These are phyloP conservation scores for Oxyruncus cristatus DNA, from an alignment of 2,113 vertebrate genomes.

Conservation along the genomic window DNA sequence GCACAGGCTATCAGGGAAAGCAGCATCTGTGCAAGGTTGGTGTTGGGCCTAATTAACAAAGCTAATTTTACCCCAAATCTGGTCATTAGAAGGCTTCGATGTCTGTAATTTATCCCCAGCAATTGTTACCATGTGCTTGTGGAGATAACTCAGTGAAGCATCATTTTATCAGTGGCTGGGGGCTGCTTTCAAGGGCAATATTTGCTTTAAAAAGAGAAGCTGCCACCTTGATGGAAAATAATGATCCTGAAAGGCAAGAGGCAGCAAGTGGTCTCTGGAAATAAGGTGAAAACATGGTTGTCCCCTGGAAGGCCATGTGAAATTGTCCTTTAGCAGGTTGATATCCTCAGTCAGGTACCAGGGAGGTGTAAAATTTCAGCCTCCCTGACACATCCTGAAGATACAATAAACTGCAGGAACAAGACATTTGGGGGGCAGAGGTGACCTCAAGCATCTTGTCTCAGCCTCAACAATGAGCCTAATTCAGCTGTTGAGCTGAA, in stretches of 20 bases:
- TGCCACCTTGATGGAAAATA: slow-evolving; percentile 63
- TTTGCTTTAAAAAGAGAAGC: slow-evolving; percentile 66
- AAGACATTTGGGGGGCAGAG: neutral
- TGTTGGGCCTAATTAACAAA: neutral
- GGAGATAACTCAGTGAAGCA: slow-evolving; percentile 48
- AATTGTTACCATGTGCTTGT: neutral
- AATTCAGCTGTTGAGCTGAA: slow-evolving; percentile 40
- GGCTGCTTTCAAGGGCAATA: slow-evolving; percentile 37
- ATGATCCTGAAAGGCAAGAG: slow-evolving; percentile 69
- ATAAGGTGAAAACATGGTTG: slow-evolving; percentile 26
- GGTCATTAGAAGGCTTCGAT: neutral
- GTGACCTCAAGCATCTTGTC: neutral
- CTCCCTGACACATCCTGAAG: slow-evolving; percentile 33
- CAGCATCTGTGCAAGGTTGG: neutral
- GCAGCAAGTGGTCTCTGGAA: neutral
- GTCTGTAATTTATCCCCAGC: neutral
- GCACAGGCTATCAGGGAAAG: neutral
- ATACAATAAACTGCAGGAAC: slow-evolving; percentile 15
- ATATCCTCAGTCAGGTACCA: slow-evolving; percentile 58
- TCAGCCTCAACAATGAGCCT: neutral
- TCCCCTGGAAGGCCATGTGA: slow-evolving; percentile 43
- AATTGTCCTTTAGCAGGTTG: slow-evolving; percentile 46
- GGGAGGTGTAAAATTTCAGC: slow-evolving; percentile 61
- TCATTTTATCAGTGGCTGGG: neutral
- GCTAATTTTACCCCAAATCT: neutral